These are phyloP conservation scores for Lerema accius DNA, from an alignment of 1,140 invertebrate species.

Conservation along the genomic window DNA sequence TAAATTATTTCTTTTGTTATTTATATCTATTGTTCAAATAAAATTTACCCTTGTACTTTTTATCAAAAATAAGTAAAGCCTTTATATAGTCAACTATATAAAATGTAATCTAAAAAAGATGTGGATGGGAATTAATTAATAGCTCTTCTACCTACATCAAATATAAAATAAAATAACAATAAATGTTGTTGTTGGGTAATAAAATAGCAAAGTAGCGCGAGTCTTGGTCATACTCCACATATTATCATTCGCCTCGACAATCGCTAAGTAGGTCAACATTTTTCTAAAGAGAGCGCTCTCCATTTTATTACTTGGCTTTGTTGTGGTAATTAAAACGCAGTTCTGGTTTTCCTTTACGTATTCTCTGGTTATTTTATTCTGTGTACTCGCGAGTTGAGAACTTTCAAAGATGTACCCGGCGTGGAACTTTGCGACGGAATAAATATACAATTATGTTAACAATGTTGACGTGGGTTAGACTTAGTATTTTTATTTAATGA, in stretches of 20 bases:
- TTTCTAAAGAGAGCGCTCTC: slow-evolving; percentile 13
- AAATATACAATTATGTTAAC: too few relatives aligned
- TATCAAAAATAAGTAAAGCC: too few relatives aligned
- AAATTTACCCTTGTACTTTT: too few relatives aligned
- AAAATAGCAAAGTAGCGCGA: background rate
- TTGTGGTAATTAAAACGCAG: slow-evolving; percentile 14
- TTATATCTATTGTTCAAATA: too few relatives aligned
- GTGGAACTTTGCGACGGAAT: background rate
- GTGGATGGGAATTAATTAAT: too few relatives aligned
- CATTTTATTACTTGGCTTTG: slow-evolving; percentile 8
- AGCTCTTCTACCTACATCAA: too few relatives aligned
- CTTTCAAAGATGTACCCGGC: background rate
- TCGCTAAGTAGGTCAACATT: slow-evolving; percentile 14
- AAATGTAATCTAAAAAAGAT: too few relatives aligned
- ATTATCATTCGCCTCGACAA: slow-evolving; percentile 1
- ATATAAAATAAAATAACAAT: too few relatives aligned
- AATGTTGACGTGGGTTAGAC: too few relatives aligned
- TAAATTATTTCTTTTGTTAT: too few relatives aligned
- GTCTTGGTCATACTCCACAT: slow-evolving; percentile 10
- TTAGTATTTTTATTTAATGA: too few relatives aligned
- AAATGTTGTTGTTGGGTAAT: background rate
- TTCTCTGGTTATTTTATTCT: background rate
- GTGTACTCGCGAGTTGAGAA: background rate
- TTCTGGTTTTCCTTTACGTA: slow-evolving; percentile 5
- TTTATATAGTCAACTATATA: too few relatives aligned